phyloP scores from a whole-genome alignment of 2,113 vertebrate species.

The Corythornis cristatus region DNA sequence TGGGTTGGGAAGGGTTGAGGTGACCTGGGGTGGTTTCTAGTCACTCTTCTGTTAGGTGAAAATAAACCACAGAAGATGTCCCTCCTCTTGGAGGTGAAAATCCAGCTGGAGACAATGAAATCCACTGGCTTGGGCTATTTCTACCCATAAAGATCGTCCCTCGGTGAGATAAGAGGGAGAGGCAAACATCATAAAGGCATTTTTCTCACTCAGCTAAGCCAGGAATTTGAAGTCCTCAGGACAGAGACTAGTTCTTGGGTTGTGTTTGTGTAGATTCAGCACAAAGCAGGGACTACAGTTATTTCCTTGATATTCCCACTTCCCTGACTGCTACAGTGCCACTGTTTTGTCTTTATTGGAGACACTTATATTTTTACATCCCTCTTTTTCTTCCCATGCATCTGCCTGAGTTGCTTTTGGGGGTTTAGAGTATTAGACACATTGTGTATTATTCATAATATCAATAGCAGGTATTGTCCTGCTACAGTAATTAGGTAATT shows the following conservation, averaged over 20 bases:
- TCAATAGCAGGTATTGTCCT: conserved; percentile 39
- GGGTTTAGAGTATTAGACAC: neutral
- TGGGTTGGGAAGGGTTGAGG: rapidly evolving
- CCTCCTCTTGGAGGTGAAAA: neutral
- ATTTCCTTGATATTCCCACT: conserved; percentile 16
- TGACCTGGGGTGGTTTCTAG: neutral
- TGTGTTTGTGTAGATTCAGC: neutral
- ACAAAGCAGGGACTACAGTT: neutral
- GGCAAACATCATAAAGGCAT: neutral
- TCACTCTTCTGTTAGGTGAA: neutral
- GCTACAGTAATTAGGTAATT: conserved; percentile 29
- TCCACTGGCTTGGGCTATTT: neutral
- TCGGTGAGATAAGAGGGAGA: neutral
- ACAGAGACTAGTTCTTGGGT: neutral
- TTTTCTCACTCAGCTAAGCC: neutral
- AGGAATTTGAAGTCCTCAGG: conserved; percentile 17
- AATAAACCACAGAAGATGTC: neutral
- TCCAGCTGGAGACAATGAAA: neutral
- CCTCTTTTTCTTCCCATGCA: neutral
- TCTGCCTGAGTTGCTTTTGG: neutral
- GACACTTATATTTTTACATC: neutral
- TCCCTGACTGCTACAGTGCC: neutral
- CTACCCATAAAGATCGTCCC: neutral
- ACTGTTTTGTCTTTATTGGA: neutral
- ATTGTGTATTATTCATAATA: conserved; percentile 31